Evolutionary conservation across 37 sponge, comb jelly and placozoan species (phyloP), one percentile per base, ranked within the genome.

Genomic region (Axinella damicornis): DNA sequence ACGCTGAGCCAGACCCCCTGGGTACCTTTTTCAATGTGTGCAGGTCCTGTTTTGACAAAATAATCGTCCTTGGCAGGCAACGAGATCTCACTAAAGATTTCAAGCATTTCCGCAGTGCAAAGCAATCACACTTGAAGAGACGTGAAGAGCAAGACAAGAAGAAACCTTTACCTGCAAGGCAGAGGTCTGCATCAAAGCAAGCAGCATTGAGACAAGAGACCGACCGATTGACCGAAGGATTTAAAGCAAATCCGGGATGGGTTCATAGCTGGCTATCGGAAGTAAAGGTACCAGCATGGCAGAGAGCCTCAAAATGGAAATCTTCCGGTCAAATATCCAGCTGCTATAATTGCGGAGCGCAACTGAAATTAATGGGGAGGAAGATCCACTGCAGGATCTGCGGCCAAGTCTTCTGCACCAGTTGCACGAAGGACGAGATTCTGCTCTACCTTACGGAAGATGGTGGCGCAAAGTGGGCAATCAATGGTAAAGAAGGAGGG

Each of bases 351-450:
- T 80, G 80, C 61, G 37, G 75, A 9, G 61, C 24, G 57, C 52
- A n/a, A 56, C 25, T 89, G 2, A 61, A 64, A 21, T 28, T 69
- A 5, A 52, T 88, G n/a, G 14, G 22, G 0, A 36, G 58, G 1
- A 92, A 88, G 62, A 27, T 84, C 59, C 65, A 92, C 75, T 92
- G 93, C 53, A 75, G 93, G 13, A 56, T 92, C 18, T 87, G 93
- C 60, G 93, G 93, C 21, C 84, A 83, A 28, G 83, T 92, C 25
- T 88, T 84, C 53, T 92, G 93, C 52, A 32, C 57, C 22, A 60
- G 72, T 1, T 87, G 87, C 71, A 38, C 66, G 2, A 66, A 79
- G 11, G 79, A 88, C 18, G 79, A 88, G 36, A 36, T 92, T 19
- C 1, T 92, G 4, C 37, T 92, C n/a, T 92, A 79, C 58, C 0